Conservation (phyloP, 2,113 vertebrate species). For the Saguinus midas region DNA sequence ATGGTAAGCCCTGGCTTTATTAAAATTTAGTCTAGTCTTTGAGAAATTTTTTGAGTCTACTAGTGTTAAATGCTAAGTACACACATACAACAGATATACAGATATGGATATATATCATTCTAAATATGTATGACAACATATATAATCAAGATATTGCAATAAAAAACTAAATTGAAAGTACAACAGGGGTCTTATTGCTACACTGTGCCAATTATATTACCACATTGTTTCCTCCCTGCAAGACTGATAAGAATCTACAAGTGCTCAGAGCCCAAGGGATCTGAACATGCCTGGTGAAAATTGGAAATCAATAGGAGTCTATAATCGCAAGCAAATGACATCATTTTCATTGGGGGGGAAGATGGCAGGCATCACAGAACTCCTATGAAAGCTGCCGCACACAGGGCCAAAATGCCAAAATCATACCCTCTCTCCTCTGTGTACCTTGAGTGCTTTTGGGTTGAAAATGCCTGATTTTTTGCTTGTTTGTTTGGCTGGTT, state of each 20-base stretch:
- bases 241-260: slow-evolving; percentile 84
- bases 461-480: slow-evolving; percentile 30
- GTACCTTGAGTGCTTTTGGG: slow-evolving; percentile 49
- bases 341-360: slow-evolving; percentile 84
- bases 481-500: not conserved
- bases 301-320: slow-evolving; percentile 90
- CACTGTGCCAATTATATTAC: slow-evolving; percentile 80
- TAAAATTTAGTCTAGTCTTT: slow-evolving; percentile 75
- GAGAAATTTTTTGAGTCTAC: slow-evolving; percentile 70
- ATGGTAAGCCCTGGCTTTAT: slow-evolving; percentile 56
- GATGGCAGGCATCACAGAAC: slow-evolving; percentile 78
- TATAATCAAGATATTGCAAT: slow-evolving; percentile 86
- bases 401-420: slow-evolving; percentile 29
- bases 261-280: slow-evolving; percentile 80
- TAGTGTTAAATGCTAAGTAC: slow-evolving; percentile 57
- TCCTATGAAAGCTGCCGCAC: slow-evolving; percentile 52
- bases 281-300: slow-evolving; percentile 84
- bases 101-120: not conserved
- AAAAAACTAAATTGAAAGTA: slow-evolving; percentile 88
- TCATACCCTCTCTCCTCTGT: slow-evolving; percentile 65
- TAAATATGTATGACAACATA: not conserved
- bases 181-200: slow-evolving; percentile 83
- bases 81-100: not conserved
- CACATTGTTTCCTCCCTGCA: slow-evolving; percentile 85
- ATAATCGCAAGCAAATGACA: slow-evolving; percentile 85